These are phyloP conservation scores for Bagarius yarrelli DNA, from an alignment of 2,113 vertebrate genomes.

Conservation along the genomic window DNA sequence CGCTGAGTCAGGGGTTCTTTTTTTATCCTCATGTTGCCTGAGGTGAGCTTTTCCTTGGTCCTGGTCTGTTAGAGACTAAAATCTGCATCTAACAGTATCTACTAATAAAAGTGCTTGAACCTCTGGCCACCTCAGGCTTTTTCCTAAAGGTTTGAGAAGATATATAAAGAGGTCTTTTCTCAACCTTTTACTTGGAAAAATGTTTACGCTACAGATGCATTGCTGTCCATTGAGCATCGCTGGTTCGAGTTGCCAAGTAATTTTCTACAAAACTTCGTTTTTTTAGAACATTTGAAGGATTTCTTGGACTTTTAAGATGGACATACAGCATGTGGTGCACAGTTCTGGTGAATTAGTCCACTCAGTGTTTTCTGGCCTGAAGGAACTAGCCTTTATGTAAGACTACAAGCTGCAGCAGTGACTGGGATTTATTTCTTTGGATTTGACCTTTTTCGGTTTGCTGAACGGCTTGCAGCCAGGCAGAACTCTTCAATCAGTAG, in stretches of 20 bases:
- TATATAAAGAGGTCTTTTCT: neutral
- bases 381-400: neutral
- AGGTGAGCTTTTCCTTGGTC: neutral
- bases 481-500: conserved; percentile 45
- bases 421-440: neutral
- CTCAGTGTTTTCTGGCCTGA: neutral
- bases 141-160: neutral
- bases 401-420: neutral
- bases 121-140: neutral
- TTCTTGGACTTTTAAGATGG: neutral
- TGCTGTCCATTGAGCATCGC: neutral
- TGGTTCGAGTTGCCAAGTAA: neutral
- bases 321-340: too few relatives aligned
- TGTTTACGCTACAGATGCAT: neutral
- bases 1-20: neutral
- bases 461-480: conserved; percentile 44
- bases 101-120: neutral
- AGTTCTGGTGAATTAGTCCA: too few relatives aligned
- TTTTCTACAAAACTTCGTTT: neutral
- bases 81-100: neutral
- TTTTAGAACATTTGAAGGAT: neutral
- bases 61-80: neutral
- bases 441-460: conserved; percentile 42
- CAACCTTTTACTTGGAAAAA: neutral
- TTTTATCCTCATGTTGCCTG: neutral